Conservation (phyloP, 2,797 vertebrate genomes). For the Coregonus sp. region DNA sequence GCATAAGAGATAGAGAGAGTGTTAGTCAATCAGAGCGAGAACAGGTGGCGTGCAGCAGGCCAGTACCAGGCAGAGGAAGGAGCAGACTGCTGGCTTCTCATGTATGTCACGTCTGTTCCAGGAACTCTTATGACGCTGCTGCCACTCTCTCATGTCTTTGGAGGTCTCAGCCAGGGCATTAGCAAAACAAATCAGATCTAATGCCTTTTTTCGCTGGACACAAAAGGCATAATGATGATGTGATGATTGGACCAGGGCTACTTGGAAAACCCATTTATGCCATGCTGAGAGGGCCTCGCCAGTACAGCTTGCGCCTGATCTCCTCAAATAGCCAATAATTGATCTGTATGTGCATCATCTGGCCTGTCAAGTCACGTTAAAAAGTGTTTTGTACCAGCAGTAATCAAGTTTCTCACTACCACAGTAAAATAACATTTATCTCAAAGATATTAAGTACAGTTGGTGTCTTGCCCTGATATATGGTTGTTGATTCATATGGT, state of each 20-base stretch:
- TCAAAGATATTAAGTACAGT: too few relatives aligned
- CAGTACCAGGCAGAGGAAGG: background rate
- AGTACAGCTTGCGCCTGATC: constrained; percentile 19
- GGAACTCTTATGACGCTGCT: constrained; percentile 23
- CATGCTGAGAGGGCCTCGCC: constrained; percentile 40
- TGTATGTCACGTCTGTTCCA: constrained; percentile 35
- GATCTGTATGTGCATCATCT: constrained; percentile 18
- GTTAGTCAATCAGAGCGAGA: constrained; percentile 34
- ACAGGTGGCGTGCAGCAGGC: constrained; percentile 43
- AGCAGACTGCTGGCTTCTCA: constrained; percentile 34
- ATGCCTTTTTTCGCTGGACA: constrained; percentile 30
- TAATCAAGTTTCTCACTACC: background rate
- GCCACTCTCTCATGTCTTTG: constrained; percentile 25
- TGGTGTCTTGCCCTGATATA: background rate
- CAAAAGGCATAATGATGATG: constrained; percentile 45
- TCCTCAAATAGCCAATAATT: constrained; percentile 22
- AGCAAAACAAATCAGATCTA: constrained; percentile 53
- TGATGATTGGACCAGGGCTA: constrained; percentile 32
- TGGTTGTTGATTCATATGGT: background rate
- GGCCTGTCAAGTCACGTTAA: background rate
- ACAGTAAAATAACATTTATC: background rate
- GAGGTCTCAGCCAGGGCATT: constrained; percentile 42
- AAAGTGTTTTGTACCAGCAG: background rate
- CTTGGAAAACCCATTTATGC: constrained; percentile 39
- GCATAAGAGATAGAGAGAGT: constrained; percentile 13